Conservation (phyloP, 2,888 invertebrate genomes). For the Euzetes globulus region DNA sequence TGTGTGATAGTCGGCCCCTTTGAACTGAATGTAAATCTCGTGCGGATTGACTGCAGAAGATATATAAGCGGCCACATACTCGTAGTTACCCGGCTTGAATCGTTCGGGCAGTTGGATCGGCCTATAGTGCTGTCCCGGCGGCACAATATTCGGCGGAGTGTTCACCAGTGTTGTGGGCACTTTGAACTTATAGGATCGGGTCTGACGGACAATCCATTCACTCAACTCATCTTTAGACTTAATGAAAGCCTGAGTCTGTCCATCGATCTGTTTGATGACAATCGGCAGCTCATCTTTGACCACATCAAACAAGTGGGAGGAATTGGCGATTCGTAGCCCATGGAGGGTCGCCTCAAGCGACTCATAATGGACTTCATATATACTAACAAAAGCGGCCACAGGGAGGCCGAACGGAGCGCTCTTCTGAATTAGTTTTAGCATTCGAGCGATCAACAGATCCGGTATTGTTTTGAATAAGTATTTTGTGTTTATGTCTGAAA, state of each 20-base stretch:
- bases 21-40: conserved; percentile 13
- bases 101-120: background rate
- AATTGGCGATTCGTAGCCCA: background rate
- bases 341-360: background rate
- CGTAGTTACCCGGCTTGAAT: background rate
- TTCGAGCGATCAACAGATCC: background rate
- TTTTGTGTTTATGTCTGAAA: background rate
- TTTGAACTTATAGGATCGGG: background rate
- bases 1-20: background rate
- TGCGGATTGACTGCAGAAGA: conserved; percentile 3
- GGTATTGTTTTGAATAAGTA: background rate
- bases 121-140: background rate
- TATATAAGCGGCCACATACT: background rate
- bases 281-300: background rate
- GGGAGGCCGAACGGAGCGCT: background rate
- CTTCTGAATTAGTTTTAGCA: background rate
- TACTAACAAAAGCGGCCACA: background rate
- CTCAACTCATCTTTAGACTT: background rate
- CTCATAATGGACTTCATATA: background rate
- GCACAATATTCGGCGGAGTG: background rate
- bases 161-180: background rate
- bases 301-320: background rate
- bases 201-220: background rate
- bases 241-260: background rate
- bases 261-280: background rate